Conservation (phyloP, 2,113 vertebrate species). For the Cebidichthys violaceus region DNA sequence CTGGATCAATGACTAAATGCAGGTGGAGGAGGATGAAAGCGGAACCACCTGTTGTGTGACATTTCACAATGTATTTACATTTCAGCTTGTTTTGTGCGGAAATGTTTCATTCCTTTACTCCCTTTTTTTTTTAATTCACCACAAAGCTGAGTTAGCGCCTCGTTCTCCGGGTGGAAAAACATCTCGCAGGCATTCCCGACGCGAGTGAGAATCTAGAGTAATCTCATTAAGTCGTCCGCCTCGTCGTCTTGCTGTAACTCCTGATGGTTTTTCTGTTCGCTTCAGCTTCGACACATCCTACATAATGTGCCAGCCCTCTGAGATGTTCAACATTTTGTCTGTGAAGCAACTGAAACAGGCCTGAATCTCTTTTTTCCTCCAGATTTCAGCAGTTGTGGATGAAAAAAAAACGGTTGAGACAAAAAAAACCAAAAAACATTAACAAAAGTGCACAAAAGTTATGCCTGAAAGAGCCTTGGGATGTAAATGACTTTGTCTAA, state of each 20-base stretch:
- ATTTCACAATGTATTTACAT: conserved; percentile 41
- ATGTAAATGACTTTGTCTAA: conserved; percentile 78
- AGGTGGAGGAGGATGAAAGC: conserved; percentile 40
- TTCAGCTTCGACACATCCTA: neutral
- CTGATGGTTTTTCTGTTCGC: conserved; percentile 58
- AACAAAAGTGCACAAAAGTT: conserved; percentile 70
- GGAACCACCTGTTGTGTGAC: conserved; percentile 53
- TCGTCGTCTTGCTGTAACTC: conserved; percentile 44
- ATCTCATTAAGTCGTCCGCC: conserved; percentile 48
- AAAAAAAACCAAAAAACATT: conserved; percentile 22
- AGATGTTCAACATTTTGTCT: conserved; percentile 29
- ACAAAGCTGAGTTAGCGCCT: conserved; percentile 21
- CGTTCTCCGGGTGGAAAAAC: neutral
- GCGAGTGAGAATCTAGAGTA: conserved; percentile 33
- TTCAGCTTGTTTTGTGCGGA: conserved; percentile 27
- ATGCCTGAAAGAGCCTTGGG: conserved; percentile 66
- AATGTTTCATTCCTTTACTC: conserved; percentile 7
- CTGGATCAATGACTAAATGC: conserved; percentile 52
- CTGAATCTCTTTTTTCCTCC: neutral
- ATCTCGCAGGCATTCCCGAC: conserved; percentile 29
- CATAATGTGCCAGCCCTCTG: conserved; percentile 31
- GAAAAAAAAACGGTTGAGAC: neutral
- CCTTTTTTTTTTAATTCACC: conserved; percentile 36
- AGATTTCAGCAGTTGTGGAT: neutral
- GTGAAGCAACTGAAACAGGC: conserved; percentile 26